Base-by-base conservation (phyloP, 2,888 invertebrate genomes). In the Autographa pulchrina region DNA sequence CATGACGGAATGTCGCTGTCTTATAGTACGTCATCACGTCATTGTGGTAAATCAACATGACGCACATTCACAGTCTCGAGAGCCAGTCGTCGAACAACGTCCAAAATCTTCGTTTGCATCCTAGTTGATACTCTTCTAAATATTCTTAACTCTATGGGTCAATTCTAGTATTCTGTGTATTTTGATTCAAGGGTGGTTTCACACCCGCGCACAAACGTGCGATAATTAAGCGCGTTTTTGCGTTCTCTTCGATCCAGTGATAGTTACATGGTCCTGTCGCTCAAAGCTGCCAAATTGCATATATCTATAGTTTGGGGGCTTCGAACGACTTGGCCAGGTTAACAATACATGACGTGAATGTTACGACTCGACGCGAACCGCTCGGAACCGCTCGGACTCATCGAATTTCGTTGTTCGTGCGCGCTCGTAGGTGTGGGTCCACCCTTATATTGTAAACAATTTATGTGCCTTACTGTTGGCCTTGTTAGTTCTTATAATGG, bases 1-100 rank as follows among this genome's bases (percentile, higher is more conserved):
- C 8, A 14, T 68, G 72, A 20, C 58, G 11, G 11, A 0, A 62
- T 72, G 72, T 1, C 25, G 58, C 0, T 25, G 38, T 58, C 38
- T 11, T 8, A 25, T 54, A 9, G 59, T 52, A 13, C 61, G 58
- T 62, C 75, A 68, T 62, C 41, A 68, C 68, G 38, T 77, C 72
- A 68, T 65, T 54, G 43, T 65, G 64, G 20, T 0, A 6, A 16
- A 77, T 62, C 77, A 77, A 68, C 68, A 38, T 72, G 76, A 65
- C 4, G 65, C 68, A n/a, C 35, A 1, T n/a, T 4, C 61, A 58
- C 38, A 35, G 6, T 52, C 41, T 20, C 16, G 25, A 7, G 56
- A 4, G n/a, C 35, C 41, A 0, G 52, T 59, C 68, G 9, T 11
- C 68, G 48, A 35, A 6, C 35, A 35, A 5, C 35, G 4, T 35